Percentiles rank a stretch among this genome's conserved stretches.
Conservation (phyloP, 2,888 invertebrate species). For the Conchocele bisecta region DNA sequence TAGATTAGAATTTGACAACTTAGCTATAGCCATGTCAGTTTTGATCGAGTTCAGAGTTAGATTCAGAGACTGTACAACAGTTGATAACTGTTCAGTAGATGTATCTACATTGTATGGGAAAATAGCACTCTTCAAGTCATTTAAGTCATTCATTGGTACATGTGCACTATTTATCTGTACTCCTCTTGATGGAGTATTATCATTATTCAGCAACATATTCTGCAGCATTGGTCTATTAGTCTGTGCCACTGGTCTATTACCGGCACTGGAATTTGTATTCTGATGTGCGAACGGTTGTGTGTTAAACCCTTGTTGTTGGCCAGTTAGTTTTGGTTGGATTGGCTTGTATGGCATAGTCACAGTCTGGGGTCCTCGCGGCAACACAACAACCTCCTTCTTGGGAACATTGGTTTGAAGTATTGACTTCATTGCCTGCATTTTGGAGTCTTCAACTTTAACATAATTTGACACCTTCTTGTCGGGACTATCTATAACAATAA, state of each 20-base stretch:
- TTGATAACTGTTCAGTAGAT: slow-evolving; percentile 48
- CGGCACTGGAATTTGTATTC: too few species aligned
- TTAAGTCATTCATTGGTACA: slow-evolving; percentile 25
- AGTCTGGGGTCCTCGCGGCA: slow-evolving; percentile 23
- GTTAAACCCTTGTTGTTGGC: too few species aligned
- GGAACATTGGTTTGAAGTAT: too few species aligned
- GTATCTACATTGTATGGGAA: slow-evolving; percentile 53
- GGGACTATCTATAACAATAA: slow-evolving; percentile 42
- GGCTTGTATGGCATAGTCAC: slow-evolving; percentile 31
- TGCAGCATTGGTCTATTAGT: too few species aligned
- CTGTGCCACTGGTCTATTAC: too few species aligned
- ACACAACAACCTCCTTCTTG: too few species aligned
- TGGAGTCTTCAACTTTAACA: too few species aligned
- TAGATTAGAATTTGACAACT: slow-evolving; percentile 38
- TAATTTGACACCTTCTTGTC: not conserved
- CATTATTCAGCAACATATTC: too few species aligned
- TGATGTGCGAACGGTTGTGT: too few species aligned
- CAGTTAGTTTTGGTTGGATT: too few species aligned
- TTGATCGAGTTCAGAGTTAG: slow-evolving; percentile 53
- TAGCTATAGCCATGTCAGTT: slow-evolving; percentile 54
- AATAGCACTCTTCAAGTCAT: slow-evolving; percentile 18
- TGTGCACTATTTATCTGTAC: too few species aligned
- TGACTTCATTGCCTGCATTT: slow-evolving; percentile 24
- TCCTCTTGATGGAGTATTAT: too few species aligned
- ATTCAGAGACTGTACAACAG: slow-evolving; percentile 50